These are phyloP conservation scores for Amaurobius ferox DNA, from an alignment of 2,888 invertebrate genomes.

Conservation along the genomic window DNA sequence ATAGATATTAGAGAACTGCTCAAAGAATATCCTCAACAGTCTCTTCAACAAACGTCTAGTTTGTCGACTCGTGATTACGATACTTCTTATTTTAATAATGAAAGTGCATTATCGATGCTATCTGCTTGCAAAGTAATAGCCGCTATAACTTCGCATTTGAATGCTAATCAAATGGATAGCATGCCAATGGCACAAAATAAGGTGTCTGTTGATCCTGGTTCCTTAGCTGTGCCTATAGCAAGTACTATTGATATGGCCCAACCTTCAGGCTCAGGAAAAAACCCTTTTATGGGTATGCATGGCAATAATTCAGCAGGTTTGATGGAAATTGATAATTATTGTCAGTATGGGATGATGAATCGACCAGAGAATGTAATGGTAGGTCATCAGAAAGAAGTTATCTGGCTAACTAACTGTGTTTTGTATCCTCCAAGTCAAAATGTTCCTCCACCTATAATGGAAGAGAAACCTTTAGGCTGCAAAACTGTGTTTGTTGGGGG, in stretches of 20 bases:
- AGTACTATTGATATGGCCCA: constrained; percentile 32
- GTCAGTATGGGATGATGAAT: constrained; percentile 75
- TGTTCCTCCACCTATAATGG: constrained; percentile 88
- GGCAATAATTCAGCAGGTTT: constrained; percentile 62
- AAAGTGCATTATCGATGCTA: constrained; percentile 14
- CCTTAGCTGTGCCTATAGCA: constrained; percentile 9
- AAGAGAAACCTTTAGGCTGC: constrained; percentile 92
- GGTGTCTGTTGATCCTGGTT: background rate
- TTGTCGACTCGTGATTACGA: constrained; percentile 1
- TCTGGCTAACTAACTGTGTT: constrained; percentile 89
- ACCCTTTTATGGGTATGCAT: constrained; percentile 74
- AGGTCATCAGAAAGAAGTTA: constrained; percentile 80
- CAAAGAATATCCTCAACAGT: background rate
- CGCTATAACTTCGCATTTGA: constrained; percentile 44
- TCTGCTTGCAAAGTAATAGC: constrained; percentile 13
- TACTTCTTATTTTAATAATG: background rate
- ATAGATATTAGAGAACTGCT: background rate
- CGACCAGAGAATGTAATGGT: background rate
- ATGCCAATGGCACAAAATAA: background rate
- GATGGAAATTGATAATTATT: constrained; percentile 78
- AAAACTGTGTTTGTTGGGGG: constrained; percentile 96
- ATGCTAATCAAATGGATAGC: constrained; percentile 15
- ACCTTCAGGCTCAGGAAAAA: constrained; percentile 3
- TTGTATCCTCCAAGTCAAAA: constrained; percentile 91
- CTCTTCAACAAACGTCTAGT: background rate